A percentile compares a stretch with the other conserved stretches of the same genome.
These are phyloP conservation scores for Halocynthia aurantium DNA, from an alignment of 23 tunicate species.

Conservation along the genomic window DNA sequence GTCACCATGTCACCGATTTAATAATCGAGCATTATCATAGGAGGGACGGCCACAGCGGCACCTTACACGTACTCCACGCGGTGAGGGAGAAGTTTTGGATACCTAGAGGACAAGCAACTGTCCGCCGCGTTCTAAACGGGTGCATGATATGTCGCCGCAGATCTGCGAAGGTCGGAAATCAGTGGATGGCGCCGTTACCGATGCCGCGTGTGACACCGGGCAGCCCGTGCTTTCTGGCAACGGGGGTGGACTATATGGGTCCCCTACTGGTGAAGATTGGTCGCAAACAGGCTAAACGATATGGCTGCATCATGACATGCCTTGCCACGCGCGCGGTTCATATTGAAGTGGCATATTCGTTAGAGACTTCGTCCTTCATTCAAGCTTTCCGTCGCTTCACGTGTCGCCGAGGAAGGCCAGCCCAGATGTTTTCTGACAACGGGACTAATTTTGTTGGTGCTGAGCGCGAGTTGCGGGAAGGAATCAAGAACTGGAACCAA, in stretches of 20 bases:
- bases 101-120: slow-evolving; percentile 10
- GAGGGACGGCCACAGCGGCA: slow-evolving; percentile 27
- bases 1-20: slow-evolving; percentile 17
- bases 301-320: slow-evolving; percentile 29
- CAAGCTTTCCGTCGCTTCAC: slow-evolving; percentile 40
- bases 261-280: no score
- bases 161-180: slow-evolving; percentile 10
- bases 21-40: slow-evolving; percentile 14
- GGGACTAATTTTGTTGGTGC: slow-evolving; percentile 53
- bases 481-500: slow-evolving; percentile 18
- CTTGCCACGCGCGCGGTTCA: slow-evolving; percentile 29
- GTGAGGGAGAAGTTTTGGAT: slow-evolving; percentile 16
- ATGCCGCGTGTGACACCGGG: slow-evolving; percentile 4
- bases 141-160: slow-evolving; percentile 7
- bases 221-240: neutral
- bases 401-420: slow-evolving; percentile 31
- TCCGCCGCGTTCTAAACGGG: neutral
- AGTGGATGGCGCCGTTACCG: slow-evolving; percentile 30
- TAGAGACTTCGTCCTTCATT: slow-evolving; percentile 38
- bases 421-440: slow-evolving; percentile 22
- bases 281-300: slow-evolving; percentile 30
- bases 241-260: no score
- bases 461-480: slow-evolving; percentile 24
- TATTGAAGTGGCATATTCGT: slow-evolving; percentile 16
- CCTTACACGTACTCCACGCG: neutral